A percentile compares a stretch with the other conserved stretches of the same genome.
phyloP scores from a whole-genome alignment of 2,113 vertebrate genomes.

The Callionymus lyra region DNA sequence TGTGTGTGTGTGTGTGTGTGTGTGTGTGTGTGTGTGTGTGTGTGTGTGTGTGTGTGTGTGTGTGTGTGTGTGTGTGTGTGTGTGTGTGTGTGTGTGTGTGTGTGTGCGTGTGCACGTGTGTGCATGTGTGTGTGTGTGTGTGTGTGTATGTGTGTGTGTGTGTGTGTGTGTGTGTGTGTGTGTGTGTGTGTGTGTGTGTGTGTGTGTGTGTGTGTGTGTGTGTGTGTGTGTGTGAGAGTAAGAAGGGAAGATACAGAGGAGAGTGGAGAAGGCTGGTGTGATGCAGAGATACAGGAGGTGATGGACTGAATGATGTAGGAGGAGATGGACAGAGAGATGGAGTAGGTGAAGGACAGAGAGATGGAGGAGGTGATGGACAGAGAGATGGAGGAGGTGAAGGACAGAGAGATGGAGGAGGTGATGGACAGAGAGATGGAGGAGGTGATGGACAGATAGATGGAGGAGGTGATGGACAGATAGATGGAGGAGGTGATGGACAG shows the following conservation, averaged over 20 bases:
- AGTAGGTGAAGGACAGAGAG: conserved; percentile 23
- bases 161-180: no score
- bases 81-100: no score
- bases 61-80: conserved; percentile 8
- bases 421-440: conserved; percentile 25
- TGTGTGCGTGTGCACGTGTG: no score
- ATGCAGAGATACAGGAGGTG: no score
- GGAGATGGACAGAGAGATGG: conserved; percentile 18
- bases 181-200: no score
- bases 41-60: no score
- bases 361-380: no score
- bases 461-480: conserved; percentile 46
- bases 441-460: conserved; percentile 40
- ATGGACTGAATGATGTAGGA: no score
- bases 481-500: no score
- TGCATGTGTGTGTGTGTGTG: conserved; percentile 8
- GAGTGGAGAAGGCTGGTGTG: conserved; percentile 16
- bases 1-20: conserved; percentile 45
- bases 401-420: conserved; percentile 34
- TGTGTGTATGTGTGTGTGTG: no score
- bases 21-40: conserved; percentile 29
- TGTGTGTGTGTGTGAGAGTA: conserved; percentile 45
- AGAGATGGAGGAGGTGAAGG: conserved; percentile 30
- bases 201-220: conserved; percentile 14
- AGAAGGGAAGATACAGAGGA: conserved; percentile 28